These are phyloP conservation scores for Brachyalestes nurse DNA, from an alignment of 2,797 vertebrate species.

Conservation along the genomic window DNA sequence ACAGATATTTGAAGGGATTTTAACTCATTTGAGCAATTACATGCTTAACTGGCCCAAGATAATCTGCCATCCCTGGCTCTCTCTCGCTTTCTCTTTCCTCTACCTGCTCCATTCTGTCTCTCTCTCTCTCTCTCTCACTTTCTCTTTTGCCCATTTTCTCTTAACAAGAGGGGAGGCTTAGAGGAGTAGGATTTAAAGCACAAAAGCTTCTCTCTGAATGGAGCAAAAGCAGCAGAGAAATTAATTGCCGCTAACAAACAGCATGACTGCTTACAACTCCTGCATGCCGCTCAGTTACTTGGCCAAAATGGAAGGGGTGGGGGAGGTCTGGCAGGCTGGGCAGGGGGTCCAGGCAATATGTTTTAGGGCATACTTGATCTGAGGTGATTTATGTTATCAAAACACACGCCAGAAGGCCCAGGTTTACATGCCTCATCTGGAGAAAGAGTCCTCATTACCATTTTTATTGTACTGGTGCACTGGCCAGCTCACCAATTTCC, in stretches of 20 bases:
- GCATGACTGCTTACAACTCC: constrained; percentile 97
- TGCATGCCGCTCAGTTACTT: constrained; percentile 94
- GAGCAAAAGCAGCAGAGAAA: constrained; percentile 98
- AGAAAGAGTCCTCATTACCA: constrained; percentile 57
- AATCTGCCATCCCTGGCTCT: constrained; percentile 98
- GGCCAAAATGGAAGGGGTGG: constrained; percentile 84
- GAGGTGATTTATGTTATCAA: constrained; percentile 65
- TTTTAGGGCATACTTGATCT: constrained; percentile 66
- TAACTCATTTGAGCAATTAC: constrained; percentile 99
- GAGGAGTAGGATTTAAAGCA: constrained; percentile 99
- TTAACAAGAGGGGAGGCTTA: constrained; percentile 93
- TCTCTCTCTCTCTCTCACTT: constrained; percentile 44
- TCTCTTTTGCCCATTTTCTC: constrained; percentile 82
- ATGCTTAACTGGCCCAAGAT: constrained; percentile 99
- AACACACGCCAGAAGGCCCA: constrained; percentile 60
- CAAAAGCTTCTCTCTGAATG: constrained; percentile 95
- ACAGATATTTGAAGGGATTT: constrained; percentile 99
- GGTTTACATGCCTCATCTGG: constrained; percentile 60
- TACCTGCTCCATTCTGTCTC: constrained; percentile 40
- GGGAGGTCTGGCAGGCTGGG: constrained; percentile 70
- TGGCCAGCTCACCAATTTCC: constrained; percentile 48
- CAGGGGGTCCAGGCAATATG: constrained; percentile 62
- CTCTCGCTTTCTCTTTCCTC: constrained; percentile 76
- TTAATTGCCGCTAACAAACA: constrained; percentile 99
- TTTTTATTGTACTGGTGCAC: constrained; percentile 60